phyloP scores from a whole-genome alignment of 2,888 invertebrate genomes.

The Portevinia maculata region DNA sequence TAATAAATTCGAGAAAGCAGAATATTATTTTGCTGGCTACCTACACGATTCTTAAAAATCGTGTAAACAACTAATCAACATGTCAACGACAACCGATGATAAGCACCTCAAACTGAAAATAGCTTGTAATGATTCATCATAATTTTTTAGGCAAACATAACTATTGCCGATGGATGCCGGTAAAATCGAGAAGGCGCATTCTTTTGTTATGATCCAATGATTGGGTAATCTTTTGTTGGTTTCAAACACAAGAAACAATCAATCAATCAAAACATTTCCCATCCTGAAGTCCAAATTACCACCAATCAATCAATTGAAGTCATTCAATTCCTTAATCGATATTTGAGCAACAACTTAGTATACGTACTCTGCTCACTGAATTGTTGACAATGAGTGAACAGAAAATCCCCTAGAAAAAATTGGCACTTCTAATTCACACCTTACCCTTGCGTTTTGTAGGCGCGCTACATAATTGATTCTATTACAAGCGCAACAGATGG shows the following conservation, averaged over 20 bases:
- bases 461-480: background rate
- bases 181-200: no score
- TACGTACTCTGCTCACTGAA: constrained; percentile 24
- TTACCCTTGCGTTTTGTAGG: background rate
- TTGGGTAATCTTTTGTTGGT: background rate
- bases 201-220: no score
- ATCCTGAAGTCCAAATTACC: constrained; percentile 22
- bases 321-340: constrained; percentile 4
- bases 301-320: constrained; percentile 19
- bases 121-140: no score
- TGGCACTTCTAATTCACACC: constrained; percentile 3
- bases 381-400: constrained; percentile 19
- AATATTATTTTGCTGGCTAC: no score
- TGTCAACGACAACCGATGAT: no score
- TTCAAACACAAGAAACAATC: constrained; percentile 16
- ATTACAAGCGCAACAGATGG: constrained; percentile 16
- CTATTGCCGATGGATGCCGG: no score
- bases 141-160: no score
- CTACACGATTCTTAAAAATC: no score
- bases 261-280: constrained; percentile 19
- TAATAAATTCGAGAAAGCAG: no score
- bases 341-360: background rate
- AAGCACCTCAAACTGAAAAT: no score
- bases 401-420: constrained; percentile 19
- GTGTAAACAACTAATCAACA: no score